phyloP scores from a whole-genome alignment of 1,140 invertebrate genomes.

The Heliconius eleuchia region DNA sequence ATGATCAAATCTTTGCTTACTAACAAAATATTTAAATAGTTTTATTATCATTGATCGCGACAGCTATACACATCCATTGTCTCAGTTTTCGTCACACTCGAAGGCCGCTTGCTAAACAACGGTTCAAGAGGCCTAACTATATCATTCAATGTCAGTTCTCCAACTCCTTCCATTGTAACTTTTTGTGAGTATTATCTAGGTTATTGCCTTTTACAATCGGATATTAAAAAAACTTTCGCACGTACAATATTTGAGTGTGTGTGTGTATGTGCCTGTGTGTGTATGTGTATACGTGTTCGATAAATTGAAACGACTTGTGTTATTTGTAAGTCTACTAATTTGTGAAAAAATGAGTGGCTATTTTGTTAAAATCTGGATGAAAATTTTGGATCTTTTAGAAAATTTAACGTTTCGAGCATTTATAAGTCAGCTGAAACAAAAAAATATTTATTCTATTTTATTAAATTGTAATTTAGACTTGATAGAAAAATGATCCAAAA shows the following conservation, averaged over 20 bases:
- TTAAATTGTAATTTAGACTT: too few relatives aligned
- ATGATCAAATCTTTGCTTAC: background rate
- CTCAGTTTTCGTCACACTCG: slow-evolving; percentile 38
- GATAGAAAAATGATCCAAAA: too few relatives aligned
- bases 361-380: too few relatives aligned
- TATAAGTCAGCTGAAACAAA: too few relatives aligned
- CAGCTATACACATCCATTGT: slow-evolving; percentile 24
- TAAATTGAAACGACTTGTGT: background rate
- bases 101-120: slow-evolving; percentile 42
- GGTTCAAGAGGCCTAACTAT: slow-evolving; percentile 38
- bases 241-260: background rate
- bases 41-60: slow-evolving; percentile 11
- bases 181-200: slow-evolving; percentile 1
- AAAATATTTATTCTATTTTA: too few relatives aligned
- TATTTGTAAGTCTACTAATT: background rate
- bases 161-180: background rate
- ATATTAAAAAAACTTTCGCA: slow-evolving; percentile 12
- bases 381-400: too few relatives aligned
- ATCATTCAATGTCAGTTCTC: slow-evolving; percentile 25
- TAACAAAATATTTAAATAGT: background rate
- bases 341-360: background rate
- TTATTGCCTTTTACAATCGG: slow-evolving; percentile 10
- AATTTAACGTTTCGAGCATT: too few relatives aligned
- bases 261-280: background rate
- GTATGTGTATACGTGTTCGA: background rate